A percentile compares a stretch with the other conserved stretches of the same genome.
phyloP scores from a whole-genome alignment of 2,888 invertebrate species.

The Cylindroiulus punctatus region DNA sequence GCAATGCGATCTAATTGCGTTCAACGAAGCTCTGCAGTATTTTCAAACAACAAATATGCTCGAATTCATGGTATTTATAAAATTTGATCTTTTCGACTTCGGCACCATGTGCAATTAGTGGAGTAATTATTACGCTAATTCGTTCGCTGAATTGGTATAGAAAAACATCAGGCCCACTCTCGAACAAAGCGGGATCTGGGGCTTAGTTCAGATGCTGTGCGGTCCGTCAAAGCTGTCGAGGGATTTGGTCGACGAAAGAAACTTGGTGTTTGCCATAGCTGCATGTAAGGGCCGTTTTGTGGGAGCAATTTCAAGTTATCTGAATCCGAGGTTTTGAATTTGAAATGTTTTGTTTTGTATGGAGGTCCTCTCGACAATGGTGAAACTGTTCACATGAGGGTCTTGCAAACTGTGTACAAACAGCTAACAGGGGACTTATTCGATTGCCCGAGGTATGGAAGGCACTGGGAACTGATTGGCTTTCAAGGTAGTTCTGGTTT shows the following conservation, averaged over 20 bases:
- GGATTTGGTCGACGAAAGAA: conserved; percentile 65
- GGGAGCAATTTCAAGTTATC: too few species aligned
- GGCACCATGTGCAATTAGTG: too few species aligned
- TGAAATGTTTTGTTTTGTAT: not conserved
- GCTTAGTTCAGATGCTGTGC: conserved; percentile 62
- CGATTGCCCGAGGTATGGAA: conserved; percentile 68
- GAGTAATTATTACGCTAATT: not conserved
- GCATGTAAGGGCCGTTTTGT: conserved; percentile 64
- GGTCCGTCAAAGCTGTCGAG: conserved; percentile 67
- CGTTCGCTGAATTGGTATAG: conserved; percentile 53
- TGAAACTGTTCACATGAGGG: conserved; percentile 66
- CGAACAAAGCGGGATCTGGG: conserved; percentile 59
- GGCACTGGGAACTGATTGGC: conserved; percentile 71
- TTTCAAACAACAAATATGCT: conserved; percentile 59
- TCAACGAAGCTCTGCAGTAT: conserved; percentile 59
- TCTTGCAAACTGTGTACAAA: conserved; percentile 68
- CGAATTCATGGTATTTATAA: conserved; percentile 58
- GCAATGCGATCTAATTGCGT: conserved; percentile 52
- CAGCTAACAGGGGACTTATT: conserved; percentile 66
- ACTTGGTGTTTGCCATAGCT: conserved; percentile 68
- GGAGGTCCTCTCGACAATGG: conserved; percentile 66
- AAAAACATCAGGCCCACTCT: conserved; percentile 59
- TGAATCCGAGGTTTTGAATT: not conserved
- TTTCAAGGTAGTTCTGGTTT: conserved; percentile 67
- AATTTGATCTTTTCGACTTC: too few species aligned